Base-by-base conservation (phyloP, 2,113 vertebrate genomes). In the Campylomormyrus tamandua region DNA sequence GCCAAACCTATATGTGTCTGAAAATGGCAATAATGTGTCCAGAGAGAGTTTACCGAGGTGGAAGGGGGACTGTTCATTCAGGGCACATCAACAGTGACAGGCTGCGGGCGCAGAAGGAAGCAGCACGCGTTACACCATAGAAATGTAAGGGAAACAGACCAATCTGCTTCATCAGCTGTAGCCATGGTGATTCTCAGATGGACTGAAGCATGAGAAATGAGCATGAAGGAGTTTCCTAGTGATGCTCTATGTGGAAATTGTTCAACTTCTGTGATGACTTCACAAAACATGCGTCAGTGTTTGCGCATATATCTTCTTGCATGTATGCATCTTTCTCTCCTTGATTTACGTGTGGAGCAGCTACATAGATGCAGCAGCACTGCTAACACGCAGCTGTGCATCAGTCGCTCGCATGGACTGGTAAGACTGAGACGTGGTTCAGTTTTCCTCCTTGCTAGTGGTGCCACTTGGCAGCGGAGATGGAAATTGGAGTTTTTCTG, bases 1-100 rank as follows among this genome's bases (percentile, higher is more conserved):
- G 90, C 89, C 31, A n/a, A 45, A 89, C 35, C 53, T 87, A 88
- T 70, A 88, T 88, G 91, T 85, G 83, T 56, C 85, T 52, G 83
- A 86, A 86, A 90, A 70, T 90, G 90, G 19, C 74, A 48, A 62
- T 85, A 89, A 77, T 70, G 62, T 89, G 49, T 86, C 87, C 62
- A 70, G 48, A 77, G 19, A 42, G 45, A 46, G 35, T 89, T 84
- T 74, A 13, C n/a, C 53, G 48, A 52, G 45, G 24, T 3, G 3
- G 56, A 90, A 56, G 62, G 49, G 88, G 90, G 8, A 87, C 24
- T 52, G 88, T 50, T 19, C 48, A 52, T 87, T 86, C 46, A 77
- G 83, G 58, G 83, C n/a, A 87, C 89, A 87, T 80, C 85, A 15
- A 74, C 62, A 27, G 48, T 53, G 35, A 46, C 62, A 42, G 39